Evolutionary conservation across 23 tunicate genomes (phyloP).

Genomic region (Diplosoma virens): DNA sequence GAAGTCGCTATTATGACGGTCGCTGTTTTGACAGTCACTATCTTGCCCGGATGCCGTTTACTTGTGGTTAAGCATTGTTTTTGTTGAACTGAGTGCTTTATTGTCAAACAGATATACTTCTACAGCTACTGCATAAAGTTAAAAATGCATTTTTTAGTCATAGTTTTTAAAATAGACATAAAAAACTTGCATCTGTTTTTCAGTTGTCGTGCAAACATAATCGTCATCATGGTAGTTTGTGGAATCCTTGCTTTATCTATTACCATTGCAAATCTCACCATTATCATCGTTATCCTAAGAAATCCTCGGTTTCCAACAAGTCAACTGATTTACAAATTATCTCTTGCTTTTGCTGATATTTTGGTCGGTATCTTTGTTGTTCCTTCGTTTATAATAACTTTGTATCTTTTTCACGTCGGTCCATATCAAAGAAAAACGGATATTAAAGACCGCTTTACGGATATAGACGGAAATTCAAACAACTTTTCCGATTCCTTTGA

Average conservation of each 20-base stretch:
- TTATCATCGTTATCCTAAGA: conserved; percentile 12
- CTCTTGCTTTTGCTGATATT: conserved; percentile 31
- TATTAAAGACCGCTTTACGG: neutral
- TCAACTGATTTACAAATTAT: conserved; percentile 17
- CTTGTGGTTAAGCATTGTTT: no score
- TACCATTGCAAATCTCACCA: conserved; percentile 18
- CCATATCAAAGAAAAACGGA: neutral
- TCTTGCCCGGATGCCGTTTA: no score
- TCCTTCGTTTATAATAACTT: conserved; percentile 6
- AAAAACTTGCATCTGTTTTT: conserved; percentile 4
- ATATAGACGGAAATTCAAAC: no score
- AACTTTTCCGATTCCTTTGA: neutral
- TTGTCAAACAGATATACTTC: no score
- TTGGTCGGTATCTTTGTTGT: conserved; percentile 28
- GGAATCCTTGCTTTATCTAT: conserved; percentile 18
- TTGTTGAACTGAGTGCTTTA: no score
- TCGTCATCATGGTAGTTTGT: conserved; percentile 16
- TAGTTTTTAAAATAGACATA: no score
- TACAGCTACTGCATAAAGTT: no score
- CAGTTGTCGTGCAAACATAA: conserved; percentile 19
- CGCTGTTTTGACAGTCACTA: no score
- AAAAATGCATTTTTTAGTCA: no score
- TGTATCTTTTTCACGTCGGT: conserved; percentile 8
- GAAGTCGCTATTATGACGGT: no score
- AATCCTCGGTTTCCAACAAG: neutral